Base-by-base conservation (phyloP, 2,888 invertebrate genomes). In the Arge pagana region DNA sequence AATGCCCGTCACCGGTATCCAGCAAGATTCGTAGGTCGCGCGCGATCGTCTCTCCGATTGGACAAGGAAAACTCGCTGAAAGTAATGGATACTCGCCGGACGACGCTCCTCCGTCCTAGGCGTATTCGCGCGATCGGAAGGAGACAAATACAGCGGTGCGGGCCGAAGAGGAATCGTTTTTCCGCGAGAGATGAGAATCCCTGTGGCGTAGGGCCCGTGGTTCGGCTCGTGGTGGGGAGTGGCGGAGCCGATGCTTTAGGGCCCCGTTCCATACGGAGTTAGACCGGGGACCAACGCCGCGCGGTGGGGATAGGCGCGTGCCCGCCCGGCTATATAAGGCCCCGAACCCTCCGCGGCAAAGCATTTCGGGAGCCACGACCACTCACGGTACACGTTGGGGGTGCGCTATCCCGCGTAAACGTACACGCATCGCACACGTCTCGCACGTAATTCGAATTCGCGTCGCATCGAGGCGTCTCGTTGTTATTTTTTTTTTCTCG, bases 221-320 rank as follows among this genome's bases (percentile, higher is more conserved):
- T 59, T 61, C 60, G 67, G 71, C 67, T 68, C 70, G 70, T 71
- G 60, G 64, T 62, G 50, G 64, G 58, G 64, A 53, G 56, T 51
- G 60, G 51, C 56, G 54, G 54, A 57, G 60, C 57, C 74, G 78
- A 79, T 78, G 68, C 74, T 67, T 70, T 72, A 68, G 70, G 78
- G 79, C 79, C 79, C 78, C 77, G 78, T 71, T n/a, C n/a, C n/a
- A n/a, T n/a, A n/a, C 74, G 72, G 74, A 76, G 74, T 67, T 70
- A 66, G 72, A 70, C 67, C 62, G 64, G 68, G 73, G 68, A 75
- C 74, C n/a, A n/a, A n/a, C n/a, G n/a, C n/a, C 76, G 71, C 10
- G 72, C 82, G 79, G 83, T 80, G 83, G 83, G 82, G 80, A 79
- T 74, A 77, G 83, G 82, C 83, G 83, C 82, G 83, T 81, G 80